phyloP scores from a whole-genome alignment of 2,113 vertebrate species.

The Phrynocephalus versicolor region DNA sequence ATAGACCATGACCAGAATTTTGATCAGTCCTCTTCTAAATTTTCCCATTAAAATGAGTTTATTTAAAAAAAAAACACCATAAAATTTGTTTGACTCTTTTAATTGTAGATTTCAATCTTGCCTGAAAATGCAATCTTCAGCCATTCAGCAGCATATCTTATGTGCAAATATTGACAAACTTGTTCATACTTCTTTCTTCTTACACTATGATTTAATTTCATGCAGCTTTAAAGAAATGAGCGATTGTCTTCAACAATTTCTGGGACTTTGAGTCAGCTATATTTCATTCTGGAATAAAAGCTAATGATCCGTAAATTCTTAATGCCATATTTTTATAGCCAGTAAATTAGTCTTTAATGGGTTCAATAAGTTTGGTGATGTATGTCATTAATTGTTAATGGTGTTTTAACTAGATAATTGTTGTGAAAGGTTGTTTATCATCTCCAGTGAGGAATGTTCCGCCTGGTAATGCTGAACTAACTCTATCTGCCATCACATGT shows the following conservation, averaged over 20 bases:
- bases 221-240: constrained; percentile 59
- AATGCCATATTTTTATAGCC: constrained; percentile 84
- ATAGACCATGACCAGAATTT: constrained; percentile 74
- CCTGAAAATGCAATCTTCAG: constrained; percentile 73
- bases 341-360: constrained; percentile 85
- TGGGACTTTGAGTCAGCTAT: constrained; percentile 72
- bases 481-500: constrained; percentile 46
- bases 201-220: constrained; percentile 65
- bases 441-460: constrained; percentile 53
- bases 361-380: constrained; percentile 78
- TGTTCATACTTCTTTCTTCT: constrained; percentile 42
- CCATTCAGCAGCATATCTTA: constrained; percentile 56
- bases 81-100: constrained; percentile 73
- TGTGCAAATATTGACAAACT: constrained; percentile 55
- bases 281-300: constrained; percentile 79
- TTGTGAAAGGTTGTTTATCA: constrained; percentile 76
- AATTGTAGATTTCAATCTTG: constrained; percentile 75
- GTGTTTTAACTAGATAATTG: constrained; percentile 81
- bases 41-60: constrained; percentile 56
- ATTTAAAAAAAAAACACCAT: constrained; percentile 66
- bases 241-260: constrained; percentile 71
- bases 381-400: constrained; percentile 83
- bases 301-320: constrained; percentile 85
- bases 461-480: constrained; percentile 39
- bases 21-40: constrained; percentile 72